Base-by-base conservation (phyloP, 2,113 vertebrate genomes). In the Condylura cristata region DNA sequence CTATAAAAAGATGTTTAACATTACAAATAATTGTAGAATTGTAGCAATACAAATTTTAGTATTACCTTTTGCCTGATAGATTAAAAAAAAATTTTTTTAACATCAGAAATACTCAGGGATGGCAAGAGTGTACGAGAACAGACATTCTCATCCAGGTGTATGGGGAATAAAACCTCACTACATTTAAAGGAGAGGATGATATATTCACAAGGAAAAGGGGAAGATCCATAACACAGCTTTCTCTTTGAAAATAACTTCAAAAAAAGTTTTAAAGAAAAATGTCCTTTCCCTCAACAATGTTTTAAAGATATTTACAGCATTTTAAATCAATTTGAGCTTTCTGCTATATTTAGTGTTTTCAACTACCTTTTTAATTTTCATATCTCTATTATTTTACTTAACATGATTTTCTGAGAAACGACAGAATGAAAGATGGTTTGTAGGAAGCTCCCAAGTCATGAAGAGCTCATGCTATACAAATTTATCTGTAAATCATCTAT, bases 301-400 rank as follows among this genome's bases (percentile, higher is more conserved):
- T 71, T 88, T 86, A 93, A 91, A 93, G 78, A 94, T 82, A 96
- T 87, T 76, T 89, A 94, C 92, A 94, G 87, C 90, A 93, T 87
- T 96, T 97, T 95, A 0, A 76, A 95, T 96, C 93, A 95, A 90
- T 85, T 96, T 96, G 93, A 96, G 88, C 82, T 75, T 97, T 96
- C 66, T 65, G 78, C 93, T 94, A 74, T 84, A 86, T 76, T 94
- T 92, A 94, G 93, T 97, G 76, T 95, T 96, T 97, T 92, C 91
- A 90, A 48, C 80, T 72, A 85, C 65, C 83, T 89, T 97, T 70
- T 26, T 22, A 26, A 65, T 66, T 41, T 94, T 63, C 84, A 24
- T n/a, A 17, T 83, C 51, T 63, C 74, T 58, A 63, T 66, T 79
- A 51, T 68, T 37, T 82, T 72, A 61, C 3, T 80, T 74, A 85